A percentile compares a stretch with the other conserved stretches of the same genome.
Conservation (phyloP, 2,888 invertebrate species). For the Diarsia dahlii region DNA sequence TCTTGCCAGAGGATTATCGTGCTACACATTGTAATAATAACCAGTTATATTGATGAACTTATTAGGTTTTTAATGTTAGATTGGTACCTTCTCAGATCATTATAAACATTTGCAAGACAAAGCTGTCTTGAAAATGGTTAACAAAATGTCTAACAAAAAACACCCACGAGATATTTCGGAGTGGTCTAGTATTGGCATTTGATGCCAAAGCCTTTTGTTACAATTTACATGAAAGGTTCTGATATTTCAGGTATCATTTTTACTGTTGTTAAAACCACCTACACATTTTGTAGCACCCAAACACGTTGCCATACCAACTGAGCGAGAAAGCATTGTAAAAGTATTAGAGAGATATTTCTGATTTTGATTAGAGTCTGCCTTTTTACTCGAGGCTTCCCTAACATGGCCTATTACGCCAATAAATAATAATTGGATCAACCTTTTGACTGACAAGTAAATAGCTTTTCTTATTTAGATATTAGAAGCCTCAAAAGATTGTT, state of each 20-base stretch:
- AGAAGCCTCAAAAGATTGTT: constrained; percentile 7
- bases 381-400: constrained; percentile 21
- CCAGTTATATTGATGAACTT: background rate
- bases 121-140: no score
- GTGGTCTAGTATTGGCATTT: constrained; percentile 8
- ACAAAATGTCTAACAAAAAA: constrained; percentile 1
- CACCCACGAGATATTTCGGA: background rate
- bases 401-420: constrained; percentile 16
- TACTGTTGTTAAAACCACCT: background rate
- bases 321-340: no score
- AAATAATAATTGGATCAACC: constrained; percentile 30
- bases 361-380: constrained; percentile 12
- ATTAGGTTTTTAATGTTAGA: constrained; percentile 3
- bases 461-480: constrained; percentile 12
- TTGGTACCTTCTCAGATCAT: background rate
- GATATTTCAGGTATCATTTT: background rate
- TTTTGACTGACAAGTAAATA: constrained; percentile 31
- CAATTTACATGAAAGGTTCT: background rate
- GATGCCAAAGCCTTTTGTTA: background rate
- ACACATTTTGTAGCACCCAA: background rate
- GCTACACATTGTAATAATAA: no score
- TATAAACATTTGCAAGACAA: background rate
- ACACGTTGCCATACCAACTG: constrained; percentile 5
- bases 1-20: no score
- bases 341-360: background rate